These are phyloP conservation scores for Ichneumoninae sp. DNA, from an alignment of 2,888 invertebrate genomes.

Conservation along the genomic window DNA sequence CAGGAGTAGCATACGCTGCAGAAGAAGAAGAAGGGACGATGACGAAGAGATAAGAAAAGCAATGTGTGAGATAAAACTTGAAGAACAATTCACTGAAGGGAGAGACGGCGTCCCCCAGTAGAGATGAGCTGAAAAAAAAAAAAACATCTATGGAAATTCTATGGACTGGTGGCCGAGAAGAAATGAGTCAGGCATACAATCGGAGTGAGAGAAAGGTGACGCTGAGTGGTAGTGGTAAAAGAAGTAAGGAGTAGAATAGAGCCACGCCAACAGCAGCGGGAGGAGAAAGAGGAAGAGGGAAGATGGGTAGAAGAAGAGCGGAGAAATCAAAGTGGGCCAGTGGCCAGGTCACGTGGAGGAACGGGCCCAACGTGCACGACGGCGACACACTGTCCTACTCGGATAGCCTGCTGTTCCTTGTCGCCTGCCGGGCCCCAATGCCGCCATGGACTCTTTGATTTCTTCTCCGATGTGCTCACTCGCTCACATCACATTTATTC, in stretches of 20 bases:
- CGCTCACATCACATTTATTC: constrained; percentile 39
- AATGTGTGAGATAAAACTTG: neutral
- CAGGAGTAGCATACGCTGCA: neutral
- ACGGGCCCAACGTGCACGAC: constrained; percentile 82
- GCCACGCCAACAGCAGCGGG: neutral
- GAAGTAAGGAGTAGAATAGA: constrained; percentile 31
- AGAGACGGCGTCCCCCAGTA: neutral
- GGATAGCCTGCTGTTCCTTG: constrained; percentile 71
- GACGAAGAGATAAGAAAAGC: neutral
- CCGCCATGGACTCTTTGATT: constrained; percentile 58
- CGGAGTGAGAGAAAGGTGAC: constrained; percentile 26
- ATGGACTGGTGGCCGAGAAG: constrained; percentile 35
- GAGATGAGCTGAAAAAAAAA: neutral
- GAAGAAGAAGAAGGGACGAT: too few species aligned
- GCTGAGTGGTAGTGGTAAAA: constrained; percentile 33
- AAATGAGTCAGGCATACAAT: constrained; percentile 36
- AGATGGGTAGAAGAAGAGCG: constrained; percentile 66
- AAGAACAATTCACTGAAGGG: neutral
- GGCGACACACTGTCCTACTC: constrained; percentile 84
- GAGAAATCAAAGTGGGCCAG: constrained; percentile 83
- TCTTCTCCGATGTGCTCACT: constrained; percentile 21
- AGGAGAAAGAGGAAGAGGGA: constrained; percentile 7
- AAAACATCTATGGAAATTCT: constrained; percentile 4
- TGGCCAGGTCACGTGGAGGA: constrained; percentile 83
- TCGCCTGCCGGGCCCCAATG: constrained; percentile 67